Conservation (phyloP, 2,797 vertebrate species). For the Pseudochromis fuscus region DNA sequence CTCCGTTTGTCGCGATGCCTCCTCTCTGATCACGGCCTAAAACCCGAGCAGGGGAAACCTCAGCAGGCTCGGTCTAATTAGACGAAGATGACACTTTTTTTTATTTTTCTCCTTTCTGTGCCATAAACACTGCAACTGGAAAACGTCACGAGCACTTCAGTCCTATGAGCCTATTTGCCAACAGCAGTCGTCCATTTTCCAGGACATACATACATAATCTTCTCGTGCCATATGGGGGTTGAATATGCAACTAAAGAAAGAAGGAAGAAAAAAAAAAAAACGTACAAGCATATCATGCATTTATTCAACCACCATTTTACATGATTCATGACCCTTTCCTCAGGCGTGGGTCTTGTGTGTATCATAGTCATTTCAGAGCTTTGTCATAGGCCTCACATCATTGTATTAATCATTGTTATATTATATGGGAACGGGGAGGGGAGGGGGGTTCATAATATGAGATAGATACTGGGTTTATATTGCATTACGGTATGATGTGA, state of each 20-base stretch:
- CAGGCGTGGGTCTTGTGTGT: slow-evolving; percentile 56
- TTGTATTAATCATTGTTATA: slow-evolving; percentile 62
- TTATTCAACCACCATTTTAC: slow-evolving; percentile 45
- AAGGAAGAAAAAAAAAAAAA: slow-evolving; percentile 25
- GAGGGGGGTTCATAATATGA: slow-evolving; percentile 24
- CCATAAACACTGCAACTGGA: slow-evolving; percentile 53
- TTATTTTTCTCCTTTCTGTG: slow-evolving; percentile 43
- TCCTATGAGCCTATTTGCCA: slow-evolving; percentile 37
- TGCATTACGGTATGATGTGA: slow-evolving; percentile 56
- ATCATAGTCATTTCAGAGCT: slow-evolving; percentile 57
- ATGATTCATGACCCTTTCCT: slow-evolving; percentile 47
- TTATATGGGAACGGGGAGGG: slow-evolving; percentile 36
- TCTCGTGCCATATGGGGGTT: slow-evolving; percentile 74
- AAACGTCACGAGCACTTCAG: slow-evolving; percentile 10
- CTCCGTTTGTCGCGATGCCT: not conserved
- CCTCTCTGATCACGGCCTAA: slow-evolving; percentile 39
- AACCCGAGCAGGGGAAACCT: not conserved
- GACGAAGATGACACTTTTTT: slow-evolving; percentile 1
- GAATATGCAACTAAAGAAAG: slow-evolving; percentile 73
- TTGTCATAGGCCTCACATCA: slow-evolving; percentile 44
- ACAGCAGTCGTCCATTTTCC: slow-evolving; percentile 32
- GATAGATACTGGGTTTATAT: slow-evolving; percentile 60
- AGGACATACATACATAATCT: slow-evolving; percentile 30
- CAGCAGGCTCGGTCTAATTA: slow-evolving; percentile 3
- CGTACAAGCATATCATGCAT: slow-evolving; percentile 59